Base-by-base conservation (phyloP, 2,113 vertebrate species). In the Pluvialis apricaria region DNA sequence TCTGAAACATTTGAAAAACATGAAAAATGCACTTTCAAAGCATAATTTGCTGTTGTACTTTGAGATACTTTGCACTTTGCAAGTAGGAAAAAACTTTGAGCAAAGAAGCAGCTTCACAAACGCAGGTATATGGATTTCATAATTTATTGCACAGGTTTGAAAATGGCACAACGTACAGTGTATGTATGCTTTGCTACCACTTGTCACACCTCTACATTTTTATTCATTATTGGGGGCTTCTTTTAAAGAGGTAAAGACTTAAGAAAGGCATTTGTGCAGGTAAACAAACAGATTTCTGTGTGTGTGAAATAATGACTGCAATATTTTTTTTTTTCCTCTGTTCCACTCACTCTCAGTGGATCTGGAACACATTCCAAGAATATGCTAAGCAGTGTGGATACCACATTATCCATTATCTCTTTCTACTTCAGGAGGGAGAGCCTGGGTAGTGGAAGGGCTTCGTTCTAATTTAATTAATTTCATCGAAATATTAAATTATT, bases 301-400 rank as follows among this genome's bases (percentile, higher is more conserved):
- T 62, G 20, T 58, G 20, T 76, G 21, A 91, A 82, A 25, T 49
- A 40, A 31, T 36, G 17, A 64, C 15, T 32, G 34, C 31, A 15
- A 0, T 40, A 3, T 19, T 61, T 2, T 12, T 22, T 70, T 52
- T 78, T 29, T 5, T 3, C 16, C 4, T 54, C 10, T 62, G 22
- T 77, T 82, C 11, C 36, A 5, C 49, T 34, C 12, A 5, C 9
- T 38, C 34, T 32, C 38, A 29, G 25, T 54, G 42, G 34, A 52
- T 86, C 29, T 80, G 88, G n/a, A 92, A 36, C 36, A 66, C 7
- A 8, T 80, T 29, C 42, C 34, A 72, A n/a, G 44, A 76, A 45
- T 25, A 58, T 21, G 13, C 31, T 47, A 34, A 70, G 45, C 15
- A 55, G 49, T 6, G 3, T 70, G 29, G 25, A 22, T 90, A 38